Base-by-base conservation (phyloP, 2,888 invertebrate species). In the Acronicta aceris region DNA sequence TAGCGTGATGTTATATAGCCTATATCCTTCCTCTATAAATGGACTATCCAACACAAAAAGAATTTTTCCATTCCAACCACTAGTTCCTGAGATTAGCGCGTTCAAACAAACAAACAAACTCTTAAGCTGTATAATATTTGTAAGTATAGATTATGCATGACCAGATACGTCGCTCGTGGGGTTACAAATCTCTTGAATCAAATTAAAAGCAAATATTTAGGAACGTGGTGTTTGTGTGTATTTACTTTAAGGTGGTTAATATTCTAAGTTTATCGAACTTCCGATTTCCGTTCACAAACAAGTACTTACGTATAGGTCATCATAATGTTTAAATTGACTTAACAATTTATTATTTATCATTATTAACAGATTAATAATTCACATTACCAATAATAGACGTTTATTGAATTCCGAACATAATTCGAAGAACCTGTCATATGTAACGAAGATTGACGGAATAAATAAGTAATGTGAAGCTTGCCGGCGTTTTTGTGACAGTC, bases 331-430 rank as follows among this genome's bases (percentile, higher is more conserved):
- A n/a, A n/a, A n/a, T n/a, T n/a, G n/a, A n/a, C n/a, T n/a, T n/a
- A n/a, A n/a, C n/a, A n/a, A n/a, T n/a, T n/a, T n/a, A n/a, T 13
- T 13, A 49, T 56, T 41, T 55, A 64, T 51, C 51, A 63, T 42
- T 27, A 38, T 43, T 16, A 36, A 10, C 25, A 9, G 16, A 50
- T 59, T 47, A 64, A 59, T 64, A 56, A 74, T 64, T 71, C 59
- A 64, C 8, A 27, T 17, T 36, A 57, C 40, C 43, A 57, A 48
- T 55, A 55, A 10, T 25, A 16, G 10, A 38, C 17, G 46, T 59
- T 54, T 49, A 56, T 47, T 13, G 13, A 42, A 46, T 42, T 45
- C 40, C 27, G 12, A 0, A 7, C 30, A 54, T 9, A 48, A 48
- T 59, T 54, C 48, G 27, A 40, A 41, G 50, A 15, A 56, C 49